Percentiles rank a stretch among this genome's conserved stretches.
Conservation (phyloP, 2,888 invertebrate genomes). For the Schizotus pectinicornis region DNA sequence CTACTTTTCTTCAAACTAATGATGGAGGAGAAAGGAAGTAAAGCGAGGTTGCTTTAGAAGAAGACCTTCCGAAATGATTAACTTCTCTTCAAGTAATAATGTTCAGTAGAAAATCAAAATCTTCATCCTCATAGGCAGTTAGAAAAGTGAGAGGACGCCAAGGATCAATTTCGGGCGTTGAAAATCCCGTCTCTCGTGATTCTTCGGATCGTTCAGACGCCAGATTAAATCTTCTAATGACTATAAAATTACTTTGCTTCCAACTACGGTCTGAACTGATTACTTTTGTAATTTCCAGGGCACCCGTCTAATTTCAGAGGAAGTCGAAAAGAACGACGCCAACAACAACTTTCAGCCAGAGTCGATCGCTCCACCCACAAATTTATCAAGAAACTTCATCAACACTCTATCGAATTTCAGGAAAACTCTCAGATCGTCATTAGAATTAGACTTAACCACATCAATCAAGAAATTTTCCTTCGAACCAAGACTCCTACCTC, state of each 20-base stretch:
- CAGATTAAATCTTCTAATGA: neutral
- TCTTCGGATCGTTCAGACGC: neutral
- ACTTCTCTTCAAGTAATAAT: too few relatives aligned
- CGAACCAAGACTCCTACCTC: constrained; percentile 14
- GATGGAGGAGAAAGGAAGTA: too few relatives aligned
- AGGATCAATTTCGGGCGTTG: too few relatives aligned
- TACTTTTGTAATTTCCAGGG: neutral
- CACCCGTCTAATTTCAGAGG: constrained; percentile 1
- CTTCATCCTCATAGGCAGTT: too few relatives aligned
- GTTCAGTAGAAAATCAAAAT: too few relatives aligned
- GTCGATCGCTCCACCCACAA: constrained; percentile 13
- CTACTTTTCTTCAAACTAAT: too few relatives aligned
- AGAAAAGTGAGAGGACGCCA: too few relatives aligned
- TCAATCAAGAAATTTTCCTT: constrained; percentile 6
- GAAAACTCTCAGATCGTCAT: neutral
- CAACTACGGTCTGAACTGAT: neutral
- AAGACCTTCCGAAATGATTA: too few relatives aligned
- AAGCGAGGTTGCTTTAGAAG: too few relatives aligned
- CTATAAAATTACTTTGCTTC: neutral
- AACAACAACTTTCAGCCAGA: constrained; percentile 47
- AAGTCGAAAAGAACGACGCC: constrained; percentile 43
- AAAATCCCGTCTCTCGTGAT: too few relatives aligned
- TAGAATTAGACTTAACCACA: constrained; percentile 18
- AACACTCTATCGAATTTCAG: neutral
- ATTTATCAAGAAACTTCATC: neutral